Evolutionary conservation across 1,140 invertebrate genomes (phyloP), one percentile per base, ranked within the genome.

Genomic region (Daktulosphaira vitifoliae): DNA sequence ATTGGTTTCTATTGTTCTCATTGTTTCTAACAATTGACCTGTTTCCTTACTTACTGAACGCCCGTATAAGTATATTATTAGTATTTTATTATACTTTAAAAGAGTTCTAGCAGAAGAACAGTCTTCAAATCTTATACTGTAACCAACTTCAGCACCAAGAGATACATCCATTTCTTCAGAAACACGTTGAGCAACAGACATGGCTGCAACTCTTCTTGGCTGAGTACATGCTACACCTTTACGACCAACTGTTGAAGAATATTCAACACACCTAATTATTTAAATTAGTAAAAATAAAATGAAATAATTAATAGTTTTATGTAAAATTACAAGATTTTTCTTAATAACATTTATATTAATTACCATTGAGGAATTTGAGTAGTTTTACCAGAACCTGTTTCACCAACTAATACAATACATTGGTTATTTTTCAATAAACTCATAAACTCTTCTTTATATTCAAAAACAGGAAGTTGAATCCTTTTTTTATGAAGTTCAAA

Each of bases 101-200:
- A 98, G 78, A 0, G 97, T 99, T 75, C 90, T 93, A 0, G 90
- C 81, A 15, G 91, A 93, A 20, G 95, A 96, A 72, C 96, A 99
- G 78, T 99, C 97, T 78, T 99, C 97, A 76, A 99, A 99, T 81
- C 97, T 88, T 71, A 99, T 99, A 72, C 90, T 96, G 75, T 99
- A 99, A 66, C 97, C 97, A 16, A 99, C 97, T 83, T 99, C 92
- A 76, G 96, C 92, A 9, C 96, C 96, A 20, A 99, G 77, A 39
- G 81, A 82, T 1, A 98, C 95, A 78, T 99, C 97, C 95, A 99
- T 98, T 80, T 99, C 97, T 76, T 99, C 95, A 0, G 95, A 94
- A 0, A 99, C 96, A 77, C 96, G 81, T 73, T 97, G 92, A 1
- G 96, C 95, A 0, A 99, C 96, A 2, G 91, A 95, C 96, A 99